Evolutionary conservation across 2,113 vertebrate genomes (phyloP).

Genomic region (Nothocercus nigrocapillus): DNA sequence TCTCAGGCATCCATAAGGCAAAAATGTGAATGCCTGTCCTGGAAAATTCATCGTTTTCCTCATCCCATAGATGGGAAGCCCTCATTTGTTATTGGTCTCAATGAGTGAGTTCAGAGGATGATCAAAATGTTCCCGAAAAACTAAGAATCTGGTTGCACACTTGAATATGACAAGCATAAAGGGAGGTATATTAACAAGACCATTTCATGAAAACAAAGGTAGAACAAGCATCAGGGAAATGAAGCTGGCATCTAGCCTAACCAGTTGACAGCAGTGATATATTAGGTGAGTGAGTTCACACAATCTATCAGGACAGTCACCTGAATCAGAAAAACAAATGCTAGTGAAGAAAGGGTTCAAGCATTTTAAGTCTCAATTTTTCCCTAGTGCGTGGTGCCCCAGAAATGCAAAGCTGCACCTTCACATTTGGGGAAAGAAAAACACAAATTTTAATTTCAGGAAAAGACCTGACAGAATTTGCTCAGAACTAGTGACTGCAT

Average conservation of each 20-base stretch:
- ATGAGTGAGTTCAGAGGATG: conserved; percentile 34
- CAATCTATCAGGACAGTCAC: background rate
- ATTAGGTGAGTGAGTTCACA: background rate
- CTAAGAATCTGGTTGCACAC: background rate
- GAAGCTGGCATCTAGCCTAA: background rate
- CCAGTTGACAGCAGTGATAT: background rate
- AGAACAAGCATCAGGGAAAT: conserved; percentile 19
- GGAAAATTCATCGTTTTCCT: conserved; percentile 39
- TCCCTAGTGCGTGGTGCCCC: background rate
- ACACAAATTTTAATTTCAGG: background rate
- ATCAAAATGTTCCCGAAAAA: conserved; percentile 25
- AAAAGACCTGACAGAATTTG: background rate
- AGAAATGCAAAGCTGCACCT: background rate
- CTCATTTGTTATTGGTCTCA: conserved; percentile 15
- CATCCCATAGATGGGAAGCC: background rate
- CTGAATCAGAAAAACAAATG: background rate
- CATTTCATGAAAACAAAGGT: conserved; percentile 17
- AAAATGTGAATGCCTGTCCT: background rate
- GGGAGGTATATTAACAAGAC: conserved; percentile 2
- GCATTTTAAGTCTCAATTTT: background rate
- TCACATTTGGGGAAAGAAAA: background rate
- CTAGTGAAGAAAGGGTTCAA: background rate
- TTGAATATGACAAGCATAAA: conserved; percentile 45
- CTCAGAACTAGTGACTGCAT: background rate
- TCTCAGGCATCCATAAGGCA: conserved; percentile 34